Conservation (phyloP, 2,797 vertebrate genomes). For the Pogoniulus pusillus region DNA sequence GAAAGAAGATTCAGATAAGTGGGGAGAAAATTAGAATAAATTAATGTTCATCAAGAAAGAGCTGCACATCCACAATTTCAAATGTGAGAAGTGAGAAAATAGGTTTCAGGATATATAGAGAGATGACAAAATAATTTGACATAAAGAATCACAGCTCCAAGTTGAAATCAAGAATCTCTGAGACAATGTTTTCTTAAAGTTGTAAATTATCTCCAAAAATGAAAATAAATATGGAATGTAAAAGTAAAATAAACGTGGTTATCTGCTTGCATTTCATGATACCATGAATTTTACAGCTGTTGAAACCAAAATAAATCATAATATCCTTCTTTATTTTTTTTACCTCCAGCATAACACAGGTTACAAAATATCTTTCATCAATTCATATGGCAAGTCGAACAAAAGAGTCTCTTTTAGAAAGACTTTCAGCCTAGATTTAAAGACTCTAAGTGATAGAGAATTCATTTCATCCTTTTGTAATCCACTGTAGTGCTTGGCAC, state of each 20-base stretch:
- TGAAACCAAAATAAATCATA: neutral
- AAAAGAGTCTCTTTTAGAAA: neutral
- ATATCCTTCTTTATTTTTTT: neutral
- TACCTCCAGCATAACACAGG: neutral
- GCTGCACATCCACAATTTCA: neutral
- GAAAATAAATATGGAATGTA: neutral
- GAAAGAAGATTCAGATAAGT: neutral
- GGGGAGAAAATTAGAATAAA: neutral
- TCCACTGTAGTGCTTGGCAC: neutral
- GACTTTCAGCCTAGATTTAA: neutral
- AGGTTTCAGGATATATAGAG: neutral
- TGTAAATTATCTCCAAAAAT: neutral
- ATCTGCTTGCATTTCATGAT: neutral
- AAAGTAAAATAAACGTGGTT: neutral
- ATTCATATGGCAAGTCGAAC: neutral
- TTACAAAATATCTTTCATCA: neutral
- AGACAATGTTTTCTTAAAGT: neutral
- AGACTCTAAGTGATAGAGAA: neutral
- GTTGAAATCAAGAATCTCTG: neutral
- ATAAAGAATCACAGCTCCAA: neutral
- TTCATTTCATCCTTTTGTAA: neutral
- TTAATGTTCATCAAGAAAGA: neutral
- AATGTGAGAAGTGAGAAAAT: fast-evolving
- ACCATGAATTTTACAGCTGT: neutral
- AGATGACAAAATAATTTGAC: neutral